Evolutionary conservation across 2,113 vertebrate genomes (phyloP).

Genomic region (Eretmodus cyanostictus): DNA sequence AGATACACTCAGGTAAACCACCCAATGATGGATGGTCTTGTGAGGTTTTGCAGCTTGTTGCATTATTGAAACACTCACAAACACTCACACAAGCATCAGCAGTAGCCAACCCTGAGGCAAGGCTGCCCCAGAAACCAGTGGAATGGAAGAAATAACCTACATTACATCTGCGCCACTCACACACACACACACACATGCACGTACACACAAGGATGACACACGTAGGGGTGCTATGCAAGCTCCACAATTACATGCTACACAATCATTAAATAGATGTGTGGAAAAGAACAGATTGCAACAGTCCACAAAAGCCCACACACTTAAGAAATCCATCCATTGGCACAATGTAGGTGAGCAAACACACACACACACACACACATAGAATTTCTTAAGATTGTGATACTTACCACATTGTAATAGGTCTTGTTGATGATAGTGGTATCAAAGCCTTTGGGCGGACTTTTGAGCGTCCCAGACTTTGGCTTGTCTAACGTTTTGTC

Average conservation of each 20-base stretch:
- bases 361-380: background rate
- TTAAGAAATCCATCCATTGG: background rate
- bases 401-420: conserved; percentile 96
- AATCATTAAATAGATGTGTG: background rate
- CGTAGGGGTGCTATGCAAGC: background rate
- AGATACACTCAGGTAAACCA: background rate
- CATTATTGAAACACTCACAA: conserved; percentile 50
- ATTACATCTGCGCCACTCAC: conserved; percentile 33
- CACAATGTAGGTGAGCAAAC: background rate
- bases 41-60: conserved; percentile 14
- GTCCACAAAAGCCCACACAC: background rate
- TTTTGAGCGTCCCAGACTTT: conserved; percentile 85
- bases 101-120: conserved; percentile 22
- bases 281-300: background rate
- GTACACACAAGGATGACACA: background rate
- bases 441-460: conserved; percentile 90
- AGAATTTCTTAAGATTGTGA: background rate
- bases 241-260: background rate
- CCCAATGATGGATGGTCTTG: background rate
- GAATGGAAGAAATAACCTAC: conserved; percentile 70
- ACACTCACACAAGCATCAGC: background rate
- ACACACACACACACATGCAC: background rate
- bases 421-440: conserved; percentile 88
- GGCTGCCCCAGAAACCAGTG: conserved; percentile 65
- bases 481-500: conserved; percentile 82